A percentile compares a stretch with the other conserved stretches of the same genome.
Conservation (phyloP, 2,797 vertebrate species). For the Pipistrellus pipistrellus region DNA sequence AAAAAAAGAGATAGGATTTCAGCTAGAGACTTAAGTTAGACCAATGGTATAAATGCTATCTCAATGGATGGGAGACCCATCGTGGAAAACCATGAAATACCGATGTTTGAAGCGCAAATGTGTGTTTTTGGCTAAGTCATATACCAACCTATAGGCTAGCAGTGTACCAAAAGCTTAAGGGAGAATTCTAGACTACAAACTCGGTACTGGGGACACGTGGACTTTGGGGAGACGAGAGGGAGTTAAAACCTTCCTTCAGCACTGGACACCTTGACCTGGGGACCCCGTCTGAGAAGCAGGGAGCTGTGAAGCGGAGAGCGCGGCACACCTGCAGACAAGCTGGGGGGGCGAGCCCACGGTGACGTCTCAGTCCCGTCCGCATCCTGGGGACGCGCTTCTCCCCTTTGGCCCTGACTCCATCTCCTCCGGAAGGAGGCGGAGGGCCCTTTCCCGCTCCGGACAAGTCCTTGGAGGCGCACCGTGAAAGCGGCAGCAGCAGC, state of each 20-base stretch:
- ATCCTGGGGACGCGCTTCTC: background rate
- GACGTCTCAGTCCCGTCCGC: too few relatives aligned
- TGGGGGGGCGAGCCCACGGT: accelerated
- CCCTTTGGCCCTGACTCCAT: accelerated
- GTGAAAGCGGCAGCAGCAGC: accelerated
- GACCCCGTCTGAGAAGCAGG: accelerated
- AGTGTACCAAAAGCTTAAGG: background rate
- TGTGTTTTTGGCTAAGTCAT: background rate
- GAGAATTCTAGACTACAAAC: background rate
- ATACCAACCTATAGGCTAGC: background rate
- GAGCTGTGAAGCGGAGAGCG: background rate
- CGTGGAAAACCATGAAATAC: background rate
- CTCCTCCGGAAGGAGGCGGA: background rate
- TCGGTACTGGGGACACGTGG: background rate
- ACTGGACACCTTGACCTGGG: background rate
- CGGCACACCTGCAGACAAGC: accelerated
- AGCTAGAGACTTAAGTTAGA: constrained; percentile 4
- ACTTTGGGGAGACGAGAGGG: background rate
- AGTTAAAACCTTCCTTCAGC: background rate
- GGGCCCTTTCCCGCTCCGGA: accelerated
- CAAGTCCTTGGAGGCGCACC: background rate
- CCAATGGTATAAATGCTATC: background rate
- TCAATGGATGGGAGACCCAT: background rate
- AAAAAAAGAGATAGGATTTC: background rate
- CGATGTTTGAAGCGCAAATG: background rate